Conservation (phyloP, 2,888 invertebrate genomes). For the Oxyteleia sp. region DNA sequence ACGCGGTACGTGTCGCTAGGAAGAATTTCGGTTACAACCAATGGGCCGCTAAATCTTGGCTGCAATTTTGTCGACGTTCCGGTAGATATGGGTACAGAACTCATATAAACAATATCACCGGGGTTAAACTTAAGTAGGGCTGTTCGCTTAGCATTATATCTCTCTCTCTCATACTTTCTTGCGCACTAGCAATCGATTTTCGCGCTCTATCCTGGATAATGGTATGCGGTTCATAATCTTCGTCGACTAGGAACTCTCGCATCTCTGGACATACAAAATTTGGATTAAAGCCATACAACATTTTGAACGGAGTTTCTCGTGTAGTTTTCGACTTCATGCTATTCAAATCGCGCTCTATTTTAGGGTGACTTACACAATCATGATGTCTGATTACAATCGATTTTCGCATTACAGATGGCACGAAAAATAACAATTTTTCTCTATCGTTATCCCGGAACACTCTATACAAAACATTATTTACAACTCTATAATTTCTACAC, state of each 20-base stretch:
- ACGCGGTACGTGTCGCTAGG: constrained; percentile 31
- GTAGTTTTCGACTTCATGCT: constrained; percentile 27
- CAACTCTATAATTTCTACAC: constrained; percentile 3
- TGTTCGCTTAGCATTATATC: too few species aligned
- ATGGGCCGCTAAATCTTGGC: constrained; percentile 15
- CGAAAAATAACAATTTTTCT: constrained; percentile 1
- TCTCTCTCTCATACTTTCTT: too few species aligned
- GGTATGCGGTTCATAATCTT: too few species aligned
- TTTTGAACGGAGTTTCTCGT: background rate
- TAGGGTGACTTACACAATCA: constrained; percentile 40
- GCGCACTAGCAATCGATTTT: too few species aligned
- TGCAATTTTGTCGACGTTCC: constrained; percentile 18
- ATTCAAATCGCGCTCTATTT: constrained; percentile 22
- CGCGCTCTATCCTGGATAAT: too few species aligned
- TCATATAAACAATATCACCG: too few species aligned
- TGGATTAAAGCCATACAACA: too few species aligned
- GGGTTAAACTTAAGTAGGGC: too few species aligned
- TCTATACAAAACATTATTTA: constrained; percentile 19
- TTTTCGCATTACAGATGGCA: constrained; percentile 44
- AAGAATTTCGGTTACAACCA: background rate
- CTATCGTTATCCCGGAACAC: background rate
- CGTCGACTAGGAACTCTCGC: too few species aligned
- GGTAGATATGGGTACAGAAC: too few species aligned
- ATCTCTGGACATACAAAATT: too few species aligned
- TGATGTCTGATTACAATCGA: constrained; percentile 39